A percentile compares a stretch with the other conserved stretches of the same genome.
phyloP scores from a whole-genome alignment of 2,113 vertebrate species.

The Dromas ardeola region DNA sequence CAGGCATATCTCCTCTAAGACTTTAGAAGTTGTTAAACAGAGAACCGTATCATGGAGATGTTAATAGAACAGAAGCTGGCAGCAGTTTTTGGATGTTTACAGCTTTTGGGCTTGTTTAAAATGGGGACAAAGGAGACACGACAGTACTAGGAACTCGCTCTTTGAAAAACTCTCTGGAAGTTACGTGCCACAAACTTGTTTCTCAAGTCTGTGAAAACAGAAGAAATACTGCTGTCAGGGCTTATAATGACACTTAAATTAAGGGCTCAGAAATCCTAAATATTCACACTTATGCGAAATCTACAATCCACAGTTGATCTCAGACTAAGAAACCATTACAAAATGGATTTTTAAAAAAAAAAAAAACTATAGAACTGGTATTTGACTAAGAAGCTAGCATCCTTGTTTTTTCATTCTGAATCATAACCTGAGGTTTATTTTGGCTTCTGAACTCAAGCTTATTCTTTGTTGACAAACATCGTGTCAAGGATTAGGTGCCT shows the following conservation, averaged over 20 bases:
- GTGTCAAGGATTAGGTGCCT: not conserved
- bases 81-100: not conserved
- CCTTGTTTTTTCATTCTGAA: not conserved
- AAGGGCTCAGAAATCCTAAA: not conserved
- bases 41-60: not conserved
- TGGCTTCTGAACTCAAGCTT: not conserved
- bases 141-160: not conserved
- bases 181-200: not conserved
- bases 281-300: not conserved
- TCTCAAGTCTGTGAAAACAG: not conserved
- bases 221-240: not conserved
- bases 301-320: not conserved
- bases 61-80: not conserved
- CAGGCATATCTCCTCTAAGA: not conserved
- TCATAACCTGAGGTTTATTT: not conserved
- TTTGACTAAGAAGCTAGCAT: not conserved
- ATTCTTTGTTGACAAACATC: not conserved
- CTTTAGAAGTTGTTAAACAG: not conserved
- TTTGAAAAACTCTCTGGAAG: not conserved
- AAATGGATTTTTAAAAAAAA: not conserved
- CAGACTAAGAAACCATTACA: not conserved
- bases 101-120: not conserved
- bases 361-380: not conserved
- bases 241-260: not conserved
- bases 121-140: not conserved